Percentiles rank a stretch among this genome's conserved stretches.
phyloP scores from a whole-genome alignment of 2,888 invertebrate genomes.

The Meloe dianella region DNA sequence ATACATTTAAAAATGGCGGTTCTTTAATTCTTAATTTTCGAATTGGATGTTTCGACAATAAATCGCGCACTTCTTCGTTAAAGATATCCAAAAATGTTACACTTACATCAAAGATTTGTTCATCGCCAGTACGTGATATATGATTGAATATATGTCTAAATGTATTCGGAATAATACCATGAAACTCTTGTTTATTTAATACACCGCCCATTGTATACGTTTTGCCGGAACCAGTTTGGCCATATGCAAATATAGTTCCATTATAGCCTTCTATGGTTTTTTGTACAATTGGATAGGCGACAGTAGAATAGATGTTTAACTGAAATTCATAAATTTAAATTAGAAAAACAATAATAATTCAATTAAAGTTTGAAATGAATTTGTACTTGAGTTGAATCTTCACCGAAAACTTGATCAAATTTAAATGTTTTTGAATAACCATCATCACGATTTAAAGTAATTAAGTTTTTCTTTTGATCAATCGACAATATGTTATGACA shows the following conservation, averaged over 20 bases:
- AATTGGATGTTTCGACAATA: constrained; percentile 83
- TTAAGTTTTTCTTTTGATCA: constrained; percentile 76
- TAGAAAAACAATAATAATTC: no score
- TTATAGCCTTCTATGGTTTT: constrained; percentile 97
- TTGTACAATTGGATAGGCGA: constrained; percentile 95
- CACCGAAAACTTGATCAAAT: constrained; percentile 94
- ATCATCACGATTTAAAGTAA: constrained; percentile 78
- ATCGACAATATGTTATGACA: constrained; percentile 77
- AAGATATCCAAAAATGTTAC: constrained; percentile 99
- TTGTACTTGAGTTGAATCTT: constrained; percentile 80
- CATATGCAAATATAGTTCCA: constrained; percentile 90
- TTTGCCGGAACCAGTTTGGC: constrained; percentile 96
- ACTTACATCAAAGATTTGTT: constrained; percentile 81
- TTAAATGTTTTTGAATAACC: constrained; percentile 82
- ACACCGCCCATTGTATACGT: constrained; percentile 98
- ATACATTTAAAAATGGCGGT: constrained; percentile 94
- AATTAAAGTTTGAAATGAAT: no score
- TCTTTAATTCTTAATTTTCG: constrained; percentile 92
- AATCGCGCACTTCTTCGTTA: constrained; percentile 97
- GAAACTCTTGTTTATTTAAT: constrained; percentile 82
- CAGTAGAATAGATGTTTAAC: constrained; percentile 94
- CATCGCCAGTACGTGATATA: constrained; percentile 89
- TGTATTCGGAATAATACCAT: constrained; percentile 98
- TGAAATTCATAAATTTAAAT: constrained; percentile 55
- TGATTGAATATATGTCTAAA: constrained; percentile 99